Base-by-base conservation (phyloP, 2,113 vertebrate species). In the Paradisaea rubra region DNA sequence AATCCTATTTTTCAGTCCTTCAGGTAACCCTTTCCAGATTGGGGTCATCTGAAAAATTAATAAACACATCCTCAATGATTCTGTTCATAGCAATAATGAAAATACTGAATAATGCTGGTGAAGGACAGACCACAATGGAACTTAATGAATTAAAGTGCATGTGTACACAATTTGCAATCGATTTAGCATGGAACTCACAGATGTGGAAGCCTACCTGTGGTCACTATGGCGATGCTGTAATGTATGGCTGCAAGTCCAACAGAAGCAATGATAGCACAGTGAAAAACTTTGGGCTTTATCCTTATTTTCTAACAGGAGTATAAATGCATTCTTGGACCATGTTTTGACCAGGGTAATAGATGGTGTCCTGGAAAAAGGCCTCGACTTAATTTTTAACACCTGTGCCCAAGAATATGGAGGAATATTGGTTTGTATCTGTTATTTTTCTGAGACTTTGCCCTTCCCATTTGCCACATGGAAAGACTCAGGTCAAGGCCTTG, bases 161-260 rank as follows among this genome's bases (percentile, higher is more conserved):
- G 56, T 80, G 59, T 69, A 73, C 30, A 88, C 33, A 73, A 42
- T 65, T 86, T 89, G 50, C 78, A 82, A 33, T 7, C 27, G 33
- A 54, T 91, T 87, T 83, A 80, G 6, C 54, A 57, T 0, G 6
- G 70, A 88, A 50, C 37, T 82, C 57, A 41, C 20, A 65, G 65
- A 45, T 0, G 1, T 27, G 44, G 44, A 24, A 60, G 28, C n/a
- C 37, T 45, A 65, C 65, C 41, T 66, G 45, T 53, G 44, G 69
- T 69, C 0, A 0, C 27, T 49, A 13, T 15, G 22, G 56, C 0
- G 0, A 70, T 73, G 71, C 31, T 87, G 35, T 12, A 54, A 61
- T 18, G 27, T 2, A 37, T 0, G 0, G 20, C 41, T 69, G 59
- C n/a, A 76, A 69, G 9, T 49, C 45, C 16, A 37, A 42, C 50